Evolutionary conservation across 2,888 invertebrate genomes (phyloP).

Genomic region (Stenoptilia bipunctidactyla): DNA sequence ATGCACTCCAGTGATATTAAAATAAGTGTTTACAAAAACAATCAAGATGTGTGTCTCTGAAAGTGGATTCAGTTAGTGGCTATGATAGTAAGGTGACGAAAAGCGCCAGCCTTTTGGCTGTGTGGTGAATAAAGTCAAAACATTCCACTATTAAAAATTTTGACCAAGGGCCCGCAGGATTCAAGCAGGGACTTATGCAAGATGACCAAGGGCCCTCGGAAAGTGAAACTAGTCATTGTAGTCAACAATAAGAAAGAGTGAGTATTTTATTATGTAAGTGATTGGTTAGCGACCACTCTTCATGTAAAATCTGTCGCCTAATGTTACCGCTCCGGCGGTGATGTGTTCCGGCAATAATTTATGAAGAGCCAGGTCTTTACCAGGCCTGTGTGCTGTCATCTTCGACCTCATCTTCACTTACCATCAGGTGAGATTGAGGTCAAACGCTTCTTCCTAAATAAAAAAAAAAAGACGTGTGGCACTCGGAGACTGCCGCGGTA

Average conservation of each 20-base stretch:
- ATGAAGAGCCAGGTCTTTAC: too few relatives aligned
- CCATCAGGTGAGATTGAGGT: too few relatives aligned
- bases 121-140: conserved; percentile 40
- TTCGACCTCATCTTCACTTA: too few relatives aligned
- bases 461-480: too few relatives aligned
- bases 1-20: conserved; percentile 32
- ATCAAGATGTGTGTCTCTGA: conserved; percentile 31
- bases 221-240: conserved; percentile 71
- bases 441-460: too few relatives aligned
- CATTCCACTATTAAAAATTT: conserved; percentile 66
- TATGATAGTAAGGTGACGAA: conserved; percentile 54
- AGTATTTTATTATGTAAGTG: conserved; percentile 29
- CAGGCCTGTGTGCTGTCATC: too few relatives aligned
- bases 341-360: too few relatives aligned
- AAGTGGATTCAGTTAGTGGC: conserved; percentile 36
- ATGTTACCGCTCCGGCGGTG: too few relatives aligned
- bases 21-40: conserved; percentile 8
- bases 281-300: too few relatives aligned
- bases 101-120: conserved; percentile 35
- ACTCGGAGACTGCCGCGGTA: too few relatives aligned
- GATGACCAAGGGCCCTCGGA: conserved; percentile 72
- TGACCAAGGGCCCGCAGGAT: conserved; percentile 62
- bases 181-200: conserved; percentile 59
- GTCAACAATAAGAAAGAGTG: conserved; percentile 72
- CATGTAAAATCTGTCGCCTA: too few relatives aligned